Percentiles rank a stretch among this genome's conserved stretches.
Conservation (phyloP, 2,113 vertebrate species). For the Erythrocebus patas region DNA sequence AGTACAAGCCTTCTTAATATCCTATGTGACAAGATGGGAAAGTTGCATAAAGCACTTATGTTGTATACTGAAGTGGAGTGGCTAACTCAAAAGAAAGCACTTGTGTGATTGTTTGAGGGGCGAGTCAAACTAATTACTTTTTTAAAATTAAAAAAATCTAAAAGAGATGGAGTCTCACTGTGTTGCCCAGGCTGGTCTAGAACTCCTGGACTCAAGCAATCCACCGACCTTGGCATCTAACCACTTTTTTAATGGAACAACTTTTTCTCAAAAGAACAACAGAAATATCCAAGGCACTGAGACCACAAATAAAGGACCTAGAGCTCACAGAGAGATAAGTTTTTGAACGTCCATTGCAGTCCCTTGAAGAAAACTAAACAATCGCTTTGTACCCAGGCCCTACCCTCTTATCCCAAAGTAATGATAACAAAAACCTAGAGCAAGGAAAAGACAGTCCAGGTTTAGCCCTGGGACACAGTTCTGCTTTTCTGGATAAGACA, state of each 20-base stretch:
- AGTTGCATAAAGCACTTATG: neutral
- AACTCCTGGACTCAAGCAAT: no score
- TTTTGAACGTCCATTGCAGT: neutral
- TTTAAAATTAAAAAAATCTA: neutral
- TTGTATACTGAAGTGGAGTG: neutral
- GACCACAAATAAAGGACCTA: neutral
- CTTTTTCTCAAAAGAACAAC: neutral
- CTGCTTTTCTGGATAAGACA: neutral
- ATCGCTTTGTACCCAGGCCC: neutral
- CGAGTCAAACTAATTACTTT: neutral
- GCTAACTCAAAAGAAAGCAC: neutral
- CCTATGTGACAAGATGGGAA: neutral
- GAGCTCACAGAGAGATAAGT: accelerated
- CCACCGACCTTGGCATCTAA: no score
- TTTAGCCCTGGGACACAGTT: neutral
- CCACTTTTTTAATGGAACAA: neutral
- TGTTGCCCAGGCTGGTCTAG: no score
- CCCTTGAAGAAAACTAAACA: neutral
- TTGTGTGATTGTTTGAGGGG: neutral
- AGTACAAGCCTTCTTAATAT: neutral
- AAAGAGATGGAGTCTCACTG: no score
- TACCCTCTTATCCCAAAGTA: neutral
- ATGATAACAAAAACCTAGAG: neutral
- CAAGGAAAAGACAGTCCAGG: neutral
- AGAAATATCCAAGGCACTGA: neutral